phyloP scores from a whole-genome alignment of 2,888 invertebrate species.

The Tetragonisca angustula region DNA sequence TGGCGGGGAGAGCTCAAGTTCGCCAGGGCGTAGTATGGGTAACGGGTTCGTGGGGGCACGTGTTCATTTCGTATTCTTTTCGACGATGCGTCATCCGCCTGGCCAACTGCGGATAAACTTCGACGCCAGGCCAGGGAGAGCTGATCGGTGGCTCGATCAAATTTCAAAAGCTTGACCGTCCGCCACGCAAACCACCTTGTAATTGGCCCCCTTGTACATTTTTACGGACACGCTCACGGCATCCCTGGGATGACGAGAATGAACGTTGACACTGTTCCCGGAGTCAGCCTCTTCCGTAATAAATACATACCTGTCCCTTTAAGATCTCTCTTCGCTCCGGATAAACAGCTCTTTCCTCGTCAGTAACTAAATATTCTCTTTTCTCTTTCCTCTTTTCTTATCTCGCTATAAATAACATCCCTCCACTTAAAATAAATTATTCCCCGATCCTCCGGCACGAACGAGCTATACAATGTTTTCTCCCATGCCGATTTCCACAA shows the following conservation, averaged over 20 bases:
- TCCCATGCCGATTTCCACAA: neutral
- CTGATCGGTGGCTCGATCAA: conserved; percentile 66
- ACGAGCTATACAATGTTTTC: neutral
- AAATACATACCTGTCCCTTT: conserved; percentile 16
- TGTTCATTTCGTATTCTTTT: conserved; percentile 81
- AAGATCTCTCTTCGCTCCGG: conserved; percentile 10
- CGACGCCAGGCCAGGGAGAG: conserved; percentile 37
- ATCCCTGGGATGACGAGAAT: conserved; percentile 33
- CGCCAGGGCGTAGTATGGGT: conserved; percentile 56
- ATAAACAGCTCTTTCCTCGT: neutral
- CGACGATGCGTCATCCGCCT: conserved; percentile 78
- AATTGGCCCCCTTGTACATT: conserved; percentile 51
- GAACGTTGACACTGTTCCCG: conserved; percentile 26
- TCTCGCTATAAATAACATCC: neutral
- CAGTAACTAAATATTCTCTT: too few species aligned
- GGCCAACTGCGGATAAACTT: conserved; percentile 62
- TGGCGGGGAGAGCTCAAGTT: conserved; percentile 26
- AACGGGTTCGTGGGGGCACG: conserved; percentile 71
- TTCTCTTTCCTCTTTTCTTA: neutral
- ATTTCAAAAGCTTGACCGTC: conserved; percentile 62
- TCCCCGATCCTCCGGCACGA: neutral
- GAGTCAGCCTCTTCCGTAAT: conserved; percentile 25
- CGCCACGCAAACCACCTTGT: conserved; percentile 42
- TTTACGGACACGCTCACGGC: conserved; percentile 46
- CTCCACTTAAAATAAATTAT: neutral